Evolutionary conservation across 2,113 vertebrate species (phyloP).

Genomic region (Poeciliopsis turrubarensis): DNA sequence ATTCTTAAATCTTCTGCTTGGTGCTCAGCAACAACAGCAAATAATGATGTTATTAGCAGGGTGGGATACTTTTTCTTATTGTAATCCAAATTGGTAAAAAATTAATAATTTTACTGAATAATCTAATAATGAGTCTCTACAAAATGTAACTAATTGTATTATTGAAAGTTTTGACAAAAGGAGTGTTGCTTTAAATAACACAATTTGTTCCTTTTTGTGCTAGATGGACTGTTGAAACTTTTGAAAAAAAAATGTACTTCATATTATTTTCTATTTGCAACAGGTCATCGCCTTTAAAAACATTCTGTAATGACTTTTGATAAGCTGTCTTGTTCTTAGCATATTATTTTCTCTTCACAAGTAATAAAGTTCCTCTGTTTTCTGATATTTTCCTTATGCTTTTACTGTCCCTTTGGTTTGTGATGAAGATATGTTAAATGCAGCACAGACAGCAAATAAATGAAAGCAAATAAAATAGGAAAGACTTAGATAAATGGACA

Average conservation of each 20-base stretch:
- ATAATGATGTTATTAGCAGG: constrained; percentile 27
- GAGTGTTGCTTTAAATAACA: too few relatives aligned
- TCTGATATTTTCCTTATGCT: background rate
- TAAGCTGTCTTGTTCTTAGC: too few relatives aligned
- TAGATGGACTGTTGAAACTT: too few relatives aligned
- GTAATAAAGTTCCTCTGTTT: background rate
- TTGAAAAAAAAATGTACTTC: too few relatives aligned
- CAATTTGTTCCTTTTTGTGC: too few relatives aligned
- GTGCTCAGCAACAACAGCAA: constrained; percentile 44
- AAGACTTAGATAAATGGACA: constrained; percentile 16
- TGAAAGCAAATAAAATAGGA: constrained; percentile 41
- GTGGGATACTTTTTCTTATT: background rate
- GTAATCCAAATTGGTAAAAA: constrained; percentile 19
- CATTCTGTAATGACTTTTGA: background rate
- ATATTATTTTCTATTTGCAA: background rate
- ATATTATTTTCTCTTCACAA: too few relatives aligned
- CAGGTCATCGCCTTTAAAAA: background rate
- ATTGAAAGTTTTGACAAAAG: background rate
- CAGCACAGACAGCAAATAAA: constrained; percentile 36
- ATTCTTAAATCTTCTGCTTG: constrained; percentile 61
- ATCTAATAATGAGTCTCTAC: constrained; percentile 21
- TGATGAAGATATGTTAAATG: constrained; percentile 18
- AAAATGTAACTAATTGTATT: background rate
- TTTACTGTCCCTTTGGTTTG: background rate
- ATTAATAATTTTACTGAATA: background rate